phyloP scores from a whole-genome alignment of 1,140 invertebrate species.

The Lutraria rhynchaena region DNA sequence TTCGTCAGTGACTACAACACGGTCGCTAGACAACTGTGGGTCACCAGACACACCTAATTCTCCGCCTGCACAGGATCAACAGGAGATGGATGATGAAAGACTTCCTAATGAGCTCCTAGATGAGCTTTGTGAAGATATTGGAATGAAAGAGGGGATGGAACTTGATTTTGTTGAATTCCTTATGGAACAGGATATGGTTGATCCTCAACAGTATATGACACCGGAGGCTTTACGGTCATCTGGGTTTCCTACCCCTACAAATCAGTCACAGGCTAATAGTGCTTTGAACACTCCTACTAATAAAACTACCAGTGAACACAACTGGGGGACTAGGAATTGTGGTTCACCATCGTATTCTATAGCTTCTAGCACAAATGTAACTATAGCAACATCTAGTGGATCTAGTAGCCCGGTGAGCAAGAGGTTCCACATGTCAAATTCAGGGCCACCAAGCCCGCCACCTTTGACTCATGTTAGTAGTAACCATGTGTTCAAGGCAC shows the following conservation, averaged over 20 bases:
- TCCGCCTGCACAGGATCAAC: slow-evolving; percentile 60
- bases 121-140: slow-evolving; percentile 82
- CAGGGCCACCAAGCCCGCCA: slow-evolving; percentile 71
- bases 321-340: slow-evolving; percentile 56
- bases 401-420: slow-evolving; percentile 77
- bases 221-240: slow-evolving; percentile 69
- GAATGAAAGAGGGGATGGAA: slow-evolving; percentile 82
- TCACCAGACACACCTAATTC: slow-evolving; percentile 73
- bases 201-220: slow-evolving; percentile 78
- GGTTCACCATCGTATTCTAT: slow-evolving; percentile 66
- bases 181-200: slow-evolving; percentile 78
- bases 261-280: slow-evolving; percentile 52
- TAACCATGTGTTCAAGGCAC: slow-evolving; percentile 74
- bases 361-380: slow-evolving; percentile 69
- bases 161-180: slow-evolving; percentile 81
- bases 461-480: slow-evolving; percentile 49
- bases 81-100: slow-evolving; percentile 78
- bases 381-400: slow-evolving; percentile 70
- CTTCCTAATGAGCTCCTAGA: slow-evolving; percentile 81
- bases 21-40: slow-evolving; percentile 70
- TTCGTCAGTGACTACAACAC: slow-evolving; percentile 68
- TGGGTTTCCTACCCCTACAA: slow-evolving; percentile 49
- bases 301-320: slow-evolving; percentile 49
- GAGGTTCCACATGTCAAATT: slow-evolving; percentile 74
- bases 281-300: slow-evolving; percentile 60